Evolutionary conservation across 2,797 vertebrate genomes (phyloP).

Genomic region (Acanthornis magna): DNA sequence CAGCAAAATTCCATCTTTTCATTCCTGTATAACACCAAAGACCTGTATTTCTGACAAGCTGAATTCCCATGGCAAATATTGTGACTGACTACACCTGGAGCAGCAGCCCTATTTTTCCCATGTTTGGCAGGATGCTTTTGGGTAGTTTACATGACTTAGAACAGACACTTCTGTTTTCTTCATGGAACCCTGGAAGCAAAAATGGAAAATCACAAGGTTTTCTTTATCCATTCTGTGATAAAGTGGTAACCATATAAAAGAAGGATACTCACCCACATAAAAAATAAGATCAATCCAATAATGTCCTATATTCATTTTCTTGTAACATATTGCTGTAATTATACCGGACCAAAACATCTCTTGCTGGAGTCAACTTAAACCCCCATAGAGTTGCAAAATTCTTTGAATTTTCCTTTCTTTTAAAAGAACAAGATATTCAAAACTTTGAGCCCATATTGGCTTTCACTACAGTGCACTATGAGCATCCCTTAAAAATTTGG

Average conservation of each 20-base stretch:
- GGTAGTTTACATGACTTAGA: conserved; percentile 44
- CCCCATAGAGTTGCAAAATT: neutral
- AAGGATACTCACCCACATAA: neutral
- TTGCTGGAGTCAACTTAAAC: neutral
- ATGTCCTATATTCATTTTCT: conserved; percentile 1
- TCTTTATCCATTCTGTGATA: neutral
- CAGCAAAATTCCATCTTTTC: conserved; percentile 23
- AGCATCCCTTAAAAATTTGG: neutral
- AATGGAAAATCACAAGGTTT: conserved; percentile 5
- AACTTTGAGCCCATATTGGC: neutral
- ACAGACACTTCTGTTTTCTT: conserved; percentile 25
- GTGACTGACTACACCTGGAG: conserved; percentile 43
- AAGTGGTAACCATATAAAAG: conserved; percentile 12
- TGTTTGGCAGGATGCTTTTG: conserved; percentile 21
- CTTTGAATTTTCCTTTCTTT: neutral
- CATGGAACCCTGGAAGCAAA: conserved; percentile 35
- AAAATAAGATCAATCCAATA: neutral
- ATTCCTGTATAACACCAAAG: conserved; percentile 41
- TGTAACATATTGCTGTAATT: neutral
- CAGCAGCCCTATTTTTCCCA: conserved; percentile 42
- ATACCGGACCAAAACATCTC: neutral
- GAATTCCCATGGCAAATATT: conserved; percentile 46
- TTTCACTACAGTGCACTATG: neutral
- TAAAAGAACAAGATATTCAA: neutral
- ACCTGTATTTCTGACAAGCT: conserved; percentile 31